Conservation (phyloP, 64 coral and sea anemone species). For the Actinia equina region DNA sequence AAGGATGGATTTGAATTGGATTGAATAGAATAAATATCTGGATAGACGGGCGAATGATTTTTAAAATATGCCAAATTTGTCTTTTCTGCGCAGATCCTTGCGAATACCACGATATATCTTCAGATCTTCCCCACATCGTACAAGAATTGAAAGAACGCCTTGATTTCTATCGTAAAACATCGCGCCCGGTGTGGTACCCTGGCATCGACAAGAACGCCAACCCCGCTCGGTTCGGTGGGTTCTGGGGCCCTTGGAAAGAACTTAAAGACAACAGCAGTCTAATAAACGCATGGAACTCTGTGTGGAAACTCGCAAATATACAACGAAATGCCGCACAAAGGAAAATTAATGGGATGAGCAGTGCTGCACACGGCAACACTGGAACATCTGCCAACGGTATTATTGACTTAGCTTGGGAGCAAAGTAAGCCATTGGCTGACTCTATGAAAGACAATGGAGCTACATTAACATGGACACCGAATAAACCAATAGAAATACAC, state of each 20-base stretch:
- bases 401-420: conserved; percentile 5
- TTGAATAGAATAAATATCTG: too few relatives aligned
- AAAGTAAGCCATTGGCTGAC: not conserved
- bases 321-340: not conserved
- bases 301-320: not conserved
- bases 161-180: conserved; percentile 35
- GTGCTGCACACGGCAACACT: not conserved
- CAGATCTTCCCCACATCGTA: conserved; percentile 35
- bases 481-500: not conserved
- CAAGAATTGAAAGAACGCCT: conserved; percentile 55
- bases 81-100: conserved; percentile 72
- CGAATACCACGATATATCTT: conserved; percentile 72
- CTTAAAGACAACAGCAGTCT: conserved; percentile 25
- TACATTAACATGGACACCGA: not conserved
- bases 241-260: conserved; percentile 48
- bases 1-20: too few relatives aligned
- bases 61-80: not conserved
- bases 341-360: not conserved
- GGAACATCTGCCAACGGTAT: not conserved
- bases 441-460: too few relatives aligned
- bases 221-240: conserved; percentile 32
- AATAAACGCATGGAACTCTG: not conserved
- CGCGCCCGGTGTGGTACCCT: conserved; percentile 68
- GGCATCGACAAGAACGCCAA: conserved; percentile 45
- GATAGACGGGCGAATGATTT: too few relatives aligned